These are phyloP conservation scores for Galagoides demidoff DNA, from an alignment of 2,797 vertebrate genomes.

Conservation along the genomic window DNA sequence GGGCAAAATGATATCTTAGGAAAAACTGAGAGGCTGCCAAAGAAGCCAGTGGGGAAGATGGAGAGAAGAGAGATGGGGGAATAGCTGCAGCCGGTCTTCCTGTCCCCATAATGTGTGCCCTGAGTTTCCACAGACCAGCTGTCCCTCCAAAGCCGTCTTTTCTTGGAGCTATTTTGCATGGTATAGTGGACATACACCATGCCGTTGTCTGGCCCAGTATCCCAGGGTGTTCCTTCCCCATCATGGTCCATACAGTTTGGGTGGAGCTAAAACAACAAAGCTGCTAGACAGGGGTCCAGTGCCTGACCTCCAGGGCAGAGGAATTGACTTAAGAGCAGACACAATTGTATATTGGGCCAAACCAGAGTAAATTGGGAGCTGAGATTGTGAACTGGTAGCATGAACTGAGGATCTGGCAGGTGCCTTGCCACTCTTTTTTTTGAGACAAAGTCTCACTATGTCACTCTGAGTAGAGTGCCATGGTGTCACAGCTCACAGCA, in stretches of 20 bases:
- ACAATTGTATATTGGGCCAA: background rate
- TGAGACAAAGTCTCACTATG: no score
- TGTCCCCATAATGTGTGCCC: background rate
- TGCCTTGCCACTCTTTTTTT: background rate
- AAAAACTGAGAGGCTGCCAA: background rate
- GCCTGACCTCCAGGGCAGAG: no score
- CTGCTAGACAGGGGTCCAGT: background rate
- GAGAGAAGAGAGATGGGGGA: background rate
- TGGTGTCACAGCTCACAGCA: no score
- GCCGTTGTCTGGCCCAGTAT: background rate
- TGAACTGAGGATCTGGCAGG: background rate
- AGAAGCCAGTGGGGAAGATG: background rate
- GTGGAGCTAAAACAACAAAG: no score
- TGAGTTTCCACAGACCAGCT: no score
- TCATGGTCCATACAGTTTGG: background rate
- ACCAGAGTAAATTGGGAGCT: background rate
- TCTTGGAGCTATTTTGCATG: rapidly evolving
- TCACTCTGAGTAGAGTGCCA: no score
- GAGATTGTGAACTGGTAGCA: background rate
- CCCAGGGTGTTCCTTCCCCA: background rate
- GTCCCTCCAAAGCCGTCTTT: background rate
- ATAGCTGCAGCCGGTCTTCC: background rate
- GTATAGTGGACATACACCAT: rapidly evolving
- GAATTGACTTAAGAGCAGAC: background rate
- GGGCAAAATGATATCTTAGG: background rate